Base-by-base conservation (phyloP, 2,113 vertebrate genomes). In the Regulus satrapa region DNA sequence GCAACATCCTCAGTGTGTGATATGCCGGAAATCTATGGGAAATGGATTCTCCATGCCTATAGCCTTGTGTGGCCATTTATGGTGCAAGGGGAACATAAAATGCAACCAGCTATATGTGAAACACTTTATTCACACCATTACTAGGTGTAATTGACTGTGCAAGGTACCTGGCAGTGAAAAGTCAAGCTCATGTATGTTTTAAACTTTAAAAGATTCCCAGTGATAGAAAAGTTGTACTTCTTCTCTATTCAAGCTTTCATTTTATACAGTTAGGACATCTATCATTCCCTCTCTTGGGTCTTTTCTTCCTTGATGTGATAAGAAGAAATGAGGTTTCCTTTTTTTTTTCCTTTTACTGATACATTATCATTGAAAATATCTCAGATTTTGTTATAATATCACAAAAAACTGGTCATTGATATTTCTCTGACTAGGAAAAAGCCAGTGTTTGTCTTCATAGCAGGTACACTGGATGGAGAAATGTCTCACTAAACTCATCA, bases 121-220 rank as follows among this genome's bases (percentile, higher is more conserved):
- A 41, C 5, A 71, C 45, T 86, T 92, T 69, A 63, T 78, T 62
- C 69, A 89, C 49, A 54, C 46, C 79, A 48, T 80, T 71, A 45
- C 5, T 38, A 20, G 16, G 41, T 75, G 25, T 51, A 88, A 93
- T 56, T 68, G 64, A 69, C 56, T 73, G 41, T 79, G 48, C 36
- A 81, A 92, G 31, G 46, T 76, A 62, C 26, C 31, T 25, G 6
- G 66, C 79, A 96, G 63, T 41, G n/a, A 90, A 71, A 93, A 96
- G 62, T 66, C 63, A 96, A 66, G 31, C 67, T 93, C 55, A 75
- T 32, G 51, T 66, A 51, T 43, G 82, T 86, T 89, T 82, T 89
- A 81, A 85, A 76, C 75, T 88, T 93, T 73, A 74, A 83, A 95
- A 88, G 43, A 93, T 96, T 92, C 32, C 28, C 23, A 74, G 36